A percentile compares a stretch with the other conserved stretches of the same genome.
Evolutionary conservation across 2,888 invertebrate species (phyloP).

Genomic region (Tenthredo notha): DNA sequence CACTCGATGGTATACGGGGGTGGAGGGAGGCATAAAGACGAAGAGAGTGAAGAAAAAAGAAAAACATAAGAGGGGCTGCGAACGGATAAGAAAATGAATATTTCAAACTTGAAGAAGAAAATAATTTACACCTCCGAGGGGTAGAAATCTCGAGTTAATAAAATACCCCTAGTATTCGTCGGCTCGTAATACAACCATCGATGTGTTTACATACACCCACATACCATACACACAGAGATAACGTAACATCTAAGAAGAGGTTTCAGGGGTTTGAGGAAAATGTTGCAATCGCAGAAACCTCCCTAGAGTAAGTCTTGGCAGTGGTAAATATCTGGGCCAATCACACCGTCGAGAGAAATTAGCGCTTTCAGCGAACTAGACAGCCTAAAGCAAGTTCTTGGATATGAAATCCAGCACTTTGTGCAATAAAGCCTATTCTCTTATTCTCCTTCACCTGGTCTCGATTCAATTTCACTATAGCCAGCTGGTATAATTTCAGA

Average conservation of each 20-base stretch:
- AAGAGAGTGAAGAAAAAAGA: background rate
- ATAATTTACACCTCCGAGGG: background rate
- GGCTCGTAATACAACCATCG: background rate
- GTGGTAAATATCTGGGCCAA: conserved; percentile 59
- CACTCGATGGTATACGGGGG: background rate
- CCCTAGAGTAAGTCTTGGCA: conserved; percentile 15
- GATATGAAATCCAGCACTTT: conserved; percentile 26
- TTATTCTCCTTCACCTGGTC: conserved; percentile 10
- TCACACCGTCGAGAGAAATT: conserved; percentile 61
- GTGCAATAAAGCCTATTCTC: conserved; percentile 44
- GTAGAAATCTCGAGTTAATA: background rate
- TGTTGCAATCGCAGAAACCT: conserved; percentile 17
- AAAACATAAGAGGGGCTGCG: background rate
- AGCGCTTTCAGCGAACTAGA: conserved; percentile 56
- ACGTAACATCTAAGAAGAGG: background rate
- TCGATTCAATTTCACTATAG: background rate
- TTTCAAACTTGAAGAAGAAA: background rate
- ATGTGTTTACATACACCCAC: background rate
- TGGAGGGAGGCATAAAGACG: background rate
- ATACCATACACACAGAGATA: no score
- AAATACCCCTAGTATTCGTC: background rate
- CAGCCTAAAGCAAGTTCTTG: conserved; percentile 17
- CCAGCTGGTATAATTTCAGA: background rate
- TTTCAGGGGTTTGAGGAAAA: background rate
- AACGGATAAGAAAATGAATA: background rate